Base-by-base conservation (phyloP, 2,113 vertebrate genomes). In the Parotia lawesii region DNA sequence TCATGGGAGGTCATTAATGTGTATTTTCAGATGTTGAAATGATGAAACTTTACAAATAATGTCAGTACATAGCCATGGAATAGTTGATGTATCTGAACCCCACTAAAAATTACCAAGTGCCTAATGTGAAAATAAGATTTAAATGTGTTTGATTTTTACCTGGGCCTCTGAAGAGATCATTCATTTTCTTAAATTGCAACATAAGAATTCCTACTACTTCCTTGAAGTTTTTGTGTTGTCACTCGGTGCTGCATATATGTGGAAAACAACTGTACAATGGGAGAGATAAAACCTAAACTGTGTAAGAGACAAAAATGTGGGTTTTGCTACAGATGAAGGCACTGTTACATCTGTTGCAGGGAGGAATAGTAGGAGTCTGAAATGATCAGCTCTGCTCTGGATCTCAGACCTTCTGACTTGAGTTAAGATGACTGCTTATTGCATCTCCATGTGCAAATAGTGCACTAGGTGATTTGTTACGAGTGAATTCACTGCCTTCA, bases 391-490 rank as follows among this genome's bases (percentile, higher is more conserved):
- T 62, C 61, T 71, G 47, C 65, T 78, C 40, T 31, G 25, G 12
- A 45, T 61, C 58, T 75, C 28, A 28, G 25, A 70, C 25, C 20
- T 64, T 51, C 78, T 50, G 19, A 62, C 37, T 18, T 51, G 53
- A 77, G 23, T 48, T 54, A 31, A 62, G 44, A 19, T 62, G 18
- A 15, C 42, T 74, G 18, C 35, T 54, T 38, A 71, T 61, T 8
- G 10, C 13, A 6, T 61, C 37, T 58, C 76, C n/a, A 40, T 11
- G 50, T 76, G 31, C 0, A 1, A 76, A 28, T 14, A n/a, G 6
- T 18, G 5, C 5, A 8, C 17, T 38, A 7, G 24, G 3, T 33
- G 33, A 27, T 69, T n/a, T 38, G 10, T 48, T 47, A 20, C 0
- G 1, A 21, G 13, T 40, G 28, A 76, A 51, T 38, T 61, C 62